Evolutionary conservation across 2,113 vertebrate species (phyloP).

Genomic region (Nibea albiflora): DNA sequence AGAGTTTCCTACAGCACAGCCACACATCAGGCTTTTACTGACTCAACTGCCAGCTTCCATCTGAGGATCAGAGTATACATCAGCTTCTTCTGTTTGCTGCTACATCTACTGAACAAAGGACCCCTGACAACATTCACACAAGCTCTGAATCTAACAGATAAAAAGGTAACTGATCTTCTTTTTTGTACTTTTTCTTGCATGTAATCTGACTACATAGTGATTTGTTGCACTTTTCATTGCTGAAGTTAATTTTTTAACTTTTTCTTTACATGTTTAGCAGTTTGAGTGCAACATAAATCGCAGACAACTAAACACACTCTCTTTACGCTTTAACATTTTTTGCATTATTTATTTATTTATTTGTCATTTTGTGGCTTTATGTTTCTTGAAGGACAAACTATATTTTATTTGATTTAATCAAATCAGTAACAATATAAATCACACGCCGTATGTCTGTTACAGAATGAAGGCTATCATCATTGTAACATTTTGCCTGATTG

Average conservation of each 20-base stretch:
- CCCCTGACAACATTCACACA: not conserved
- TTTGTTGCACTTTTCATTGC: not conserved
- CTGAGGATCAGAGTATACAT: constrained; percentile 27
- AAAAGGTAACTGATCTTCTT: constrained; percentile 32
- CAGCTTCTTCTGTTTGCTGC: constrained; percentile 33
- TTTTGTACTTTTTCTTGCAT: not conserved
- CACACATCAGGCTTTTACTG: constrained; percentile 33
- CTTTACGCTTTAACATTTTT: not conserved
- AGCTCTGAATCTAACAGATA: constrained; percentile 18
- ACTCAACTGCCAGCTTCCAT: constrained; percentile 35
- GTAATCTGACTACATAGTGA: not conserved
- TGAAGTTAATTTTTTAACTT: not conserved
- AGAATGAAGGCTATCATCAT: constrained; percentile 70
- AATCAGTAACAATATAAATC: constrained; percentile 4
- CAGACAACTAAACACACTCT: not conserved
- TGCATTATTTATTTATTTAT: not conserved
- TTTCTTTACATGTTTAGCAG: not conserved
- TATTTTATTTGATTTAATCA: not conserved
- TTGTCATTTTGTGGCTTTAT: not conserved
- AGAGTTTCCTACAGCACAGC: constrained; percentile 59
- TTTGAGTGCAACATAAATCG: not conserved
- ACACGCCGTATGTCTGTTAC: constrained; percentile 26
- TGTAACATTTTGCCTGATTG: constrained; percentile 73
- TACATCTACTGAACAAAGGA: constrained; percentile 25
- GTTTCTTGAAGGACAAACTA: not conserved